Conservation (phyloP, 2,113 vertebrate species). For the Dolichotis patagonum region DNA sequence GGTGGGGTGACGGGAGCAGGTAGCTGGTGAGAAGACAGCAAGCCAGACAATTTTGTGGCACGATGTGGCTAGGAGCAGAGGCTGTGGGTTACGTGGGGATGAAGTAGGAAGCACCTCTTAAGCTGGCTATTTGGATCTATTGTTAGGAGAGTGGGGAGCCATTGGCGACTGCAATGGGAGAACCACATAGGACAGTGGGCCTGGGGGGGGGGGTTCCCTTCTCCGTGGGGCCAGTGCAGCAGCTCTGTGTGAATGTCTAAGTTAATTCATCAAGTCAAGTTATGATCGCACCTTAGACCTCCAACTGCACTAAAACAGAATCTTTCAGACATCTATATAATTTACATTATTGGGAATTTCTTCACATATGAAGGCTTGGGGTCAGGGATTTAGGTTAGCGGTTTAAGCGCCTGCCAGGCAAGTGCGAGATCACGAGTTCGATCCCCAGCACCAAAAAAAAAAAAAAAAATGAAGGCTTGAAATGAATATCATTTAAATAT, state of each 20-base stretch:
- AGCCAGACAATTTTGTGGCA: background rate
- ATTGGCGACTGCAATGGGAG: background rate
- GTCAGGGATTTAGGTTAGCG: no score
- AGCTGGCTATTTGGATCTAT: background rate
- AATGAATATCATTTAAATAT: slow-evolving; percentile 66
- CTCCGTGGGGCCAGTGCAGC: no score
- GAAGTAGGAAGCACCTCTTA: background rate
- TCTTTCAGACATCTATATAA: background rate
- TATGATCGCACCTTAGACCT: background rate
- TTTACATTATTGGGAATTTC: slow-evolving; percentile 14
- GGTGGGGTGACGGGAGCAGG: background rate
- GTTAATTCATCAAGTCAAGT: background rate
- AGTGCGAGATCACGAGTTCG: no score
- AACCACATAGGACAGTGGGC: background rate
- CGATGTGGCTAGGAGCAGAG: background rate
- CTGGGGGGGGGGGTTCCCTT: background rate
- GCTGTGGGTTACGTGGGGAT: background rate
- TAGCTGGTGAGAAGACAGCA: background rate
- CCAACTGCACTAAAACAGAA: background rate
- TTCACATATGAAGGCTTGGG: slow-evolving; percentile 47
- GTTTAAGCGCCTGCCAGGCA: no score
- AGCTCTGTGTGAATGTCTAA: background rate
- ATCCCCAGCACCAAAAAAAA: no score
- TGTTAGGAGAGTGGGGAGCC: background rate
- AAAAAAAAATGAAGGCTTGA: slow-evolving; percentile 43